phyloP scores from a whole-genome alignment of 64 coral and sea anemone genomes.

The Hydrozoanthus tunicans region DNA sequence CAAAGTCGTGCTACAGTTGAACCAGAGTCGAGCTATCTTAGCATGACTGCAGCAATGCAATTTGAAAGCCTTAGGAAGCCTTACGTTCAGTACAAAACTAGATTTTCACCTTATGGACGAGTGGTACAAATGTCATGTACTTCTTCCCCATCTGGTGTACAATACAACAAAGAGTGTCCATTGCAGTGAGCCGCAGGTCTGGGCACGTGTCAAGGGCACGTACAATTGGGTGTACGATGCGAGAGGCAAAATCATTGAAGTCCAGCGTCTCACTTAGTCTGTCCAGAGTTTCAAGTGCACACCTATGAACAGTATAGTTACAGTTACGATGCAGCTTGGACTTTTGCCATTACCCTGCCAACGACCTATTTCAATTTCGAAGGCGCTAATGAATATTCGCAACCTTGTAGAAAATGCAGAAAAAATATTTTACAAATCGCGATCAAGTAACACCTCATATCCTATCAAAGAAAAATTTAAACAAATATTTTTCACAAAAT shows the following conservation, averaged over 20 bases:
- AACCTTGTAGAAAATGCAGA: too few species aligned
- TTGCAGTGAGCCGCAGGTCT: conserved; percentile 80
- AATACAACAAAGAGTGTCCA: conserved; percentile 92
- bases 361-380: too few species aligned
- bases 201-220: conserved; percentile 82
- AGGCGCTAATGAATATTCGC: too few species aligned
- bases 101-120: conserved; percentile 81
- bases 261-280: conserved; percentile 90
- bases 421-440: too few species aligned
- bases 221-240: conserved; percentile 95
- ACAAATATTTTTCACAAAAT: too few species aligned
- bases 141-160: conserved; percentile 94
- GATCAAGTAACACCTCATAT: too few species aligned
- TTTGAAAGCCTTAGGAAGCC: background rate
- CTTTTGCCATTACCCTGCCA: too few species aligned
- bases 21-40: too few species aligned
- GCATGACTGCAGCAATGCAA: too few species aligned
- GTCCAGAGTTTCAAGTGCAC: conserved; percentile 91
- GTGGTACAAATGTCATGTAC: conserved; percentile 91
- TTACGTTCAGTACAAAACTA: background rate
- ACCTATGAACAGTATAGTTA: conserved; percentile 25
- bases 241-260: conserved; percentile 92
- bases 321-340: too few species aligned
- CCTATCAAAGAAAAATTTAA: too few species aligned
- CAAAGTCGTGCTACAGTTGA: too few species aligned